These are phyloP conservation scores for Nautilus pompilius DNA, from an alignment of 1,140 invertebrate species.

Conservation along the genomic window DNA sequence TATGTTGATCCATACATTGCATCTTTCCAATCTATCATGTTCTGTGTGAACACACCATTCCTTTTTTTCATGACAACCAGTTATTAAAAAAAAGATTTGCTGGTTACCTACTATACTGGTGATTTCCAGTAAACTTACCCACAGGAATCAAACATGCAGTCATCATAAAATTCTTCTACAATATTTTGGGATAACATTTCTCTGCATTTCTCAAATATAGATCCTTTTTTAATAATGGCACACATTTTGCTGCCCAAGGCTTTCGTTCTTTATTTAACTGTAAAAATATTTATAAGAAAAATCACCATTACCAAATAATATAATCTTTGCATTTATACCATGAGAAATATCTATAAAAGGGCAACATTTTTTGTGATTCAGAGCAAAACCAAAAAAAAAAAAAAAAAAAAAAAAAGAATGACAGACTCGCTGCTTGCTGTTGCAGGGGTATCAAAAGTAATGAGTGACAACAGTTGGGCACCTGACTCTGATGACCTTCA, in stretches of 20 bases:
- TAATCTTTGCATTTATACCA: too few relatives aligned
- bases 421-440: too few relatives aligned
- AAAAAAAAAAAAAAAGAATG: too few relatives aligned
- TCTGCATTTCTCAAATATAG: slow-evolving; percentile 71
- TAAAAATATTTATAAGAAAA: neutral
- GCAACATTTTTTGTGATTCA: too few relatives aligned
- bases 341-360: too few relatives aligned
- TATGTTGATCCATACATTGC: too few relatives aligned
- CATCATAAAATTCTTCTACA: slow-evolving; percentile 15
- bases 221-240: slow-evolving; percentile 65
- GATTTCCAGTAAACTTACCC: slow-evolving; percentile 47
- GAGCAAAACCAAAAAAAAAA: too few relatives aligned
- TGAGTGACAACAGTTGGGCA: too few relatives aligned
- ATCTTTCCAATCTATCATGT: too few relatives aligned
- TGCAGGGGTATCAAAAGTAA: too few relatives aligned
- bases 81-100: neutral
- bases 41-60: neutral
- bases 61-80: neutral
- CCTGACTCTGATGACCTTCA: too few relatives aligned
- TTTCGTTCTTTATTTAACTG: slow-evolving; percentile 65
- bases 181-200: slow-evolving; percentile 61
- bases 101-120: neutral
- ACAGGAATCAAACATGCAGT: slow-evolving; percentile 67
- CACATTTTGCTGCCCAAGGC: slow-evolving; percentile 74
- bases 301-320: too few relatives aligned